Conservation (phyloP, 2,888 invertebrate species). For the Aporophyla nigra region DNA sequence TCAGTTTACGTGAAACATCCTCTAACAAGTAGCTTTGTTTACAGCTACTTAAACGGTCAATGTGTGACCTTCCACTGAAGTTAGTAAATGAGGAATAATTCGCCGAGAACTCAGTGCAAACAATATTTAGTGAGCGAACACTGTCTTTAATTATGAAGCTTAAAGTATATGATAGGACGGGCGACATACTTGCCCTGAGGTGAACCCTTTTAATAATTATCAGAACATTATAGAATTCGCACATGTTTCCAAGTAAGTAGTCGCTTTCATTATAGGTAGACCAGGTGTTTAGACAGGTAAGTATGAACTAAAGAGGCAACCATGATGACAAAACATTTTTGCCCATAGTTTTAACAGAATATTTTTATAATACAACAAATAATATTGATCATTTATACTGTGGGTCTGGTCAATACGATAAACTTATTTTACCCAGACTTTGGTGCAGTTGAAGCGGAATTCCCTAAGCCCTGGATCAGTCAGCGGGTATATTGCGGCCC, state of each 20-base stretch:
- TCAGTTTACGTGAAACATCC: background rate
- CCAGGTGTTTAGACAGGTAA: background rate
- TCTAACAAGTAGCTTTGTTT: background rate
- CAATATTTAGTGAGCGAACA: conserved; percentile 59
- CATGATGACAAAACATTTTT: background rate
- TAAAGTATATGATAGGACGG: conserved; percentile 44
- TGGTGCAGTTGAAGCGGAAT: background rate
- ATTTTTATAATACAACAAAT: background rate
- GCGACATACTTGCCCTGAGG: background rate
- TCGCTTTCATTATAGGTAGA: background rate
- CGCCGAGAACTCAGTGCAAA: conserved; percentile 5
- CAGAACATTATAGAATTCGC: too few species aligned
- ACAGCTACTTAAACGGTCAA: background rate
- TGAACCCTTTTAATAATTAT: background rate
- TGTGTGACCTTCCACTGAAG: conserved; percentile 50
- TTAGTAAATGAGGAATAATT: conserved; percentile 70
- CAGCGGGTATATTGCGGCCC: background rate
- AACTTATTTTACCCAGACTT: background rate
- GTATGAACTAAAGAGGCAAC: background rate
- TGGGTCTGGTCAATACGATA: background rate
- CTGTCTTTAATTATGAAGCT: conserved; percentile 63
- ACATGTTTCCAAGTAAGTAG: background rate
- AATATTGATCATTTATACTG: background rate
- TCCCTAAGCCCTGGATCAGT: background rate
- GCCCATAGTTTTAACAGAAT: background rate